phyloP scores from a whole-genome alignment of 1,140 invertebrate species.

The Macrostomum lignano region DNA sequence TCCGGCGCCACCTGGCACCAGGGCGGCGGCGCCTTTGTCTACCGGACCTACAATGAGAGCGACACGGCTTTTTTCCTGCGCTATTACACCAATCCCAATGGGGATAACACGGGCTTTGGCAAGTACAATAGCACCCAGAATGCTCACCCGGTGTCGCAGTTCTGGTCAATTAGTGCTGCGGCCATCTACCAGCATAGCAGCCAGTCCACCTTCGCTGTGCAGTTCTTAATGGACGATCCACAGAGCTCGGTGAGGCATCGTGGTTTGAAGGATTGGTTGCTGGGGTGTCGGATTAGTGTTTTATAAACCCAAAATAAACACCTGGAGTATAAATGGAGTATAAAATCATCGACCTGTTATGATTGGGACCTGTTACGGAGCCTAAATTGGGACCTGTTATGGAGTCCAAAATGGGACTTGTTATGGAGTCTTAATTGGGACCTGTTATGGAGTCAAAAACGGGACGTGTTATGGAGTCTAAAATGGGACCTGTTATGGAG shows the following conservation, averaged over 20 bases:
- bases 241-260: neutral
- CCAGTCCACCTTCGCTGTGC: slow-evolving; percentile 5
- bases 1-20: too few species aligned
- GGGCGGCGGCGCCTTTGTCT: slow-evolving; percentile 12
- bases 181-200: slow-evolving; percentile 10
- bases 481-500: too few species aligned
- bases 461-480: too few species aligned
- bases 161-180: slow-evolving; percentile 10
- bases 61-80: slow-evolving; percentile 7
- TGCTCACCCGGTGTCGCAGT: slow-evolving; percentile 10
- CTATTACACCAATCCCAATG: slow-evolving; percentile 5
- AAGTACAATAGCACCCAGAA: slow-evolving; percentile 14
- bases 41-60: slow-evolving; percentile 12
- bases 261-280: neutral
- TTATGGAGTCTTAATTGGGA: too few species aligned
- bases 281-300: too few species aligned
- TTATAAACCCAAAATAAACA: too few species aligned
- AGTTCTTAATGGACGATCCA: neutral
- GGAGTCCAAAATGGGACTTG: too few species aligned
- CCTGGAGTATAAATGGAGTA: too few species aligned
- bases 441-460: too few species aligned
- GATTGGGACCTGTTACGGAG: too few species aligned
- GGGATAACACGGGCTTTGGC: slow-evolving; percentile 10
- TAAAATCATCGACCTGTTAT: too few species aligned
- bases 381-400: too few species aligned